Evolutionary conservation across 2,888 invertebrate genomes (phyloP).

Genomic region (Scrobipalpa atriplicella): DNA sequence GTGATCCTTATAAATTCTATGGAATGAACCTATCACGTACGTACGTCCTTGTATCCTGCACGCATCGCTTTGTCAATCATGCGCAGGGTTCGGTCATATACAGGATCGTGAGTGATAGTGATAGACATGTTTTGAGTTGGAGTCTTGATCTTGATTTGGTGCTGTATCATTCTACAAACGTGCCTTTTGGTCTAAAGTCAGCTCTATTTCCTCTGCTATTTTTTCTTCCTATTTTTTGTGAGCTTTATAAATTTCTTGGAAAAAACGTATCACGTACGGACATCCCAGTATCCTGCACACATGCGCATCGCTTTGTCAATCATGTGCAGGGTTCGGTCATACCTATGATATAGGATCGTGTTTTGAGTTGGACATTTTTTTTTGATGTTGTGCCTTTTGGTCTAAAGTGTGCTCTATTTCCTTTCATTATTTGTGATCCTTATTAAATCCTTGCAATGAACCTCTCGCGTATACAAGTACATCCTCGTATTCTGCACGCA

Average conservation of each 20-base stretch:
- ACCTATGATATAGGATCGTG: not conserved
- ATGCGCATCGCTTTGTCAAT: slow-evolving; percentile 5
- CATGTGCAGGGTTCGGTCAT: not conserved
- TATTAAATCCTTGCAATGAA: too few species aligned
- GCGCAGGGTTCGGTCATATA: slow-evolving; percentile 1
- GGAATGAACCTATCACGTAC: not conserved
- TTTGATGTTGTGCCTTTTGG: too few species aligned
- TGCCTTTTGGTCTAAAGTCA: too few species aligned
- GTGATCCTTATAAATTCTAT: not conserved
- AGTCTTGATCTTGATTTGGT: too few species aligned
- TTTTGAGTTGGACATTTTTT: too few species aligned
- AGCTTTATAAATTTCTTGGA: not conserved
- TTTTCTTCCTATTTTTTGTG: not conserved
- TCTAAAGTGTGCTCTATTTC: too few species aligned
- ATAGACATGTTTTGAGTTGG: too few species aligned
- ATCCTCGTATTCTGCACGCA: too few species aligned
- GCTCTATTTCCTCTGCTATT: too few species aligned
- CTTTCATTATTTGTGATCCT: too few species aligned
- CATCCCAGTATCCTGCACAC: not conserved
- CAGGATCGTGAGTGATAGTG: slow-evolving; percentile 1
- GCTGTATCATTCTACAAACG: too few species aligned
- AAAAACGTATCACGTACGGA: not conserved
- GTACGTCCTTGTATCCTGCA: not conserved
- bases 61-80: slow-evolving; percentile 2
- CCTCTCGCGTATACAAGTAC: too few species aligned